Evolutionary conservation across 2,113 vertebrate species (phyloP).

Genomic region (Myiopsitta monachus): DNA sequence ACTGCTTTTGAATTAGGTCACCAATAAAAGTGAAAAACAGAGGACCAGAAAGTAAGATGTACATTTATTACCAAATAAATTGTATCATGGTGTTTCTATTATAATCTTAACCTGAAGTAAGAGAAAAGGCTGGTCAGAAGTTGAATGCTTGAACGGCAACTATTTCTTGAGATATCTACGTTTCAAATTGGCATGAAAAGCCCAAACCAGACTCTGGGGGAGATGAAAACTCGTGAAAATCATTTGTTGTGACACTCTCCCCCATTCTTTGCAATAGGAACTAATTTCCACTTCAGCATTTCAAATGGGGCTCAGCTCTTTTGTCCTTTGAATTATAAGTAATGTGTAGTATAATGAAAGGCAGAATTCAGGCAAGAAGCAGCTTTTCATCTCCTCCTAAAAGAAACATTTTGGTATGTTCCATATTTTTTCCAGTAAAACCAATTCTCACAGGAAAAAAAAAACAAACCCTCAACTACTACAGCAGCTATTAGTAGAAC

Average conservation of each 20-base stretch:
- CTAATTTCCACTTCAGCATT: slow-evolving; percentile 33
- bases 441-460: neutral
- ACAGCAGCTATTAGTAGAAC: neutral
- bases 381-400: neutral
- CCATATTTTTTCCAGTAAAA: neutral
- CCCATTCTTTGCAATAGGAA: neutral
- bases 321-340: neutral
- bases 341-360: neutral
- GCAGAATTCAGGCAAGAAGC: slow-evolving; percentile 11
- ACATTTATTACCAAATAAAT: neutral
- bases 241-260: neutral
- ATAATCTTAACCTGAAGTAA: neutral
- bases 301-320: slow-evolving; percentile 10
- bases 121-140: neutral
- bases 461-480: neutral
- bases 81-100: neutral
- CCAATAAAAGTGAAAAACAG: neutral
- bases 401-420: neutral
- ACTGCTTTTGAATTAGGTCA: neutral
- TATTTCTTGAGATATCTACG: neutral
- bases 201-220: neutral
- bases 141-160: neutral
- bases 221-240: neutral
- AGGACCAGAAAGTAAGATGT: neutral
- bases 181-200: slow-evolving; percentile 3